Percentiles rank a stretch among this genome's conserved stretches.
These are phyloP conservation scores for Caenorhabditis brenneri DNA, from an alignment of 1,140 invertebrate species.

Conservation along the genomic window DNA sequence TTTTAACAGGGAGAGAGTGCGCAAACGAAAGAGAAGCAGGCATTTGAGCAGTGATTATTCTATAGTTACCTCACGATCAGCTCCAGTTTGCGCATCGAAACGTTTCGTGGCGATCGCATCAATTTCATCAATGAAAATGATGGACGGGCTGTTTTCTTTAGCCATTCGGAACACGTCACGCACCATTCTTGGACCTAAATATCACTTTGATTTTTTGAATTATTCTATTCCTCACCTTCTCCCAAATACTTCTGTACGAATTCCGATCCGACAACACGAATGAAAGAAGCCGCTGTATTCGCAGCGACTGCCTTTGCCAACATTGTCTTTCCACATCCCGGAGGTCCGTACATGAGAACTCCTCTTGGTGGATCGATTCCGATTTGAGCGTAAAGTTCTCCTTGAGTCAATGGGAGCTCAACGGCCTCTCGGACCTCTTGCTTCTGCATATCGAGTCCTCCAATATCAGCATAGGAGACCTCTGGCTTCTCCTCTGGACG, in stretches of 20 bases:
- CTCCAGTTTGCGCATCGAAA: conserved; percentile 74
- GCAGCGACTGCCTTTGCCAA: conserved; percentile 80
- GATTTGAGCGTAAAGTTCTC: conserved; percentile 86
- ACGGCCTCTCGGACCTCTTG: conserved; percentile 98
- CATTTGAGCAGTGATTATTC: too few species aligned
- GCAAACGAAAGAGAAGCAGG: background rate
- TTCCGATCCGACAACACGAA: conserved; percentile 96
- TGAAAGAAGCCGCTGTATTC: conserved; percentile 82
- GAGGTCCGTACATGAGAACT: conserved; percentile 75
- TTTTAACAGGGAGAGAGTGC: background rate
- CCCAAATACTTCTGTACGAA: conserved; percentile 99
- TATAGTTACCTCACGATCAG: conserved; percentile 89
- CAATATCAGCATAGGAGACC: conserved; percentile 94
- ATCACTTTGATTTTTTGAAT: conserved; percentile 72
- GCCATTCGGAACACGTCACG: too few species aligned
- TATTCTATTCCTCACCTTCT: conserved; percentile 75
- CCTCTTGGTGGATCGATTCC: conserved; percentile 82
- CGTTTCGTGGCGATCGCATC: conserved; percentile 61
- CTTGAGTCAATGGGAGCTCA: conserved; percentile 94
- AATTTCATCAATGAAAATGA: conserved; percentile 54
- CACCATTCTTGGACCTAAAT: too few species aligned
- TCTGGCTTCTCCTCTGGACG: conserved; percentile 98
- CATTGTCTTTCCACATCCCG: conserved; percentile 96
- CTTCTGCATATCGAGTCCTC: conserved; percentile 99
- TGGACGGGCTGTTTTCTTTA: too few species aligned